Percentiles rank a stretch among this genome's conserved stretches.
phyloP scores from a whole-genome alignment of 2,888 invertebrate genomes.

The Drosophila leonis region DNA sequence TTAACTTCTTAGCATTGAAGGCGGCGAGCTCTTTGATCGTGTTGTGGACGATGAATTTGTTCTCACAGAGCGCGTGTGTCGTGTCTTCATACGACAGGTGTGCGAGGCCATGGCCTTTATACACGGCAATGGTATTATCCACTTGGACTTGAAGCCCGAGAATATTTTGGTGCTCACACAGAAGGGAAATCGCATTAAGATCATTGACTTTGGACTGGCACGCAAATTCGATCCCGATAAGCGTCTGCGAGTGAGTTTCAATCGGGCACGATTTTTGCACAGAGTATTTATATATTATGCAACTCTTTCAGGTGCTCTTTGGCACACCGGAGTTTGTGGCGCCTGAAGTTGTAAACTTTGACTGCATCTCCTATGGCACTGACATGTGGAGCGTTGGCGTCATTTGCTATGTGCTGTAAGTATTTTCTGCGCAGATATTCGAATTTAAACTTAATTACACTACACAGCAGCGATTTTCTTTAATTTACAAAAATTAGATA shows the following conservation, averaged over 20 bases:
- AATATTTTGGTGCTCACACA: conserved; percentile 98
- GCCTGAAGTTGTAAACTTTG: conserved; percentile 99
- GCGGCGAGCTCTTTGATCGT: conserved; percentile 99
- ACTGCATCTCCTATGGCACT: conserved; percentile 97
- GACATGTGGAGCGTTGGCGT: conserved; percentile 99
- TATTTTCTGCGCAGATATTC: conserved; percentile 72
- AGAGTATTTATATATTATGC: not conserved
- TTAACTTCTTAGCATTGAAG: conserved; percentile 91
- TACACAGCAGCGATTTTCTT: conserved; percentile 1
- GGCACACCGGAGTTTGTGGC: conserved; percentile 99
- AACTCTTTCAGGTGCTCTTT: conserved; percentile 89
- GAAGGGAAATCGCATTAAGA: conserved; percentile 98
- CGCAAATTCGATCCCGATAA: conserved; percentile 96
- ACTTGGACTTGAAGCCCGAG: conserved; percentile 99
- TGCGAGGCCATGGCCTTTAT: conserved; percentile 99
- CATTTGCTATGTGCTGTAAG: conserved; percentile 99
- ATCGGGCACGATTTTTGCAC: accelerated
- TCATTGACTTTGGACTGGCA: conserved; percentile 99
- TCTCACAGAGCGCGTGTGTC: conserved; percentile 97
- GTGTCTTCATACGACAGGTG: conserved; percentile 98
- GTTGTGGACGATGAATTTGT: conserved; percentile 99
- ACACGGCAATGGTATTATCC: conserved; percentile 97
- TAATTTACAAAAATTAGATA: not conserved
- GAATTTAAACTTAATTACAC: conserved; percentile 1
- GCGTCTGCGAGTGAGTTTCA: conserved; percentile 89